These are phyloP conservation scores for Nemotelus nigrinus DNA, from an alignment of 2,888 invertebrate species.

Conservation along the genomic window DNA sequence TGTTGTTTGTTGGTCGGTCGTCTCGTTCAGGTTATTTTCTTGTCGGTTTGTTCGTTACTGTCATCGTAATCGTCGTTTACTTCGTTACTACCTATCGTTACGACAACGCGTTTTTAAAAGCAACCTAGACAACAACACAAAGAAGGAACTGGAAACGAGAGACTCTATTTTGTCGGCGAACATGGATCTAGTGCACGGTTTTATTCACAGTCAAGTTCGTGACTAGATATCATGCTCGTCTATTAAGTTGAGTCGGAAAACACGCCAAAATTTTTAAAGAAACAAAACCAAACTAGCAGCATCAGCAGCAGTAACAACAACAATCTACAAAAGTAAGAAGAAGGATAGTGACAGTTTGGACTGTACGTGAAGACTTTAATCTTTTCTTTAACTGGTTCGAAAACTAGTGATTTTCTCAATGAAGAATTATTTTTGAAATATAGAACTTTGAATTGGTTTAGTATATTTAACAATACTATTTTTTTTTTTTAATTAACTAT, in stretches of 20 bases:
- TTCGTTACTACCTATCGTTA: not conserved
- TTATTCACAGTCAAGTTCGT: conserved; percentile 66
- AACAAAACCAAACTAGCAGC: not conserved
- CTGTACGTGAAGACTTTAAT: too few relatives aligned
- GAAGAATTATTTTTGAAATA: too few relatives aligned
- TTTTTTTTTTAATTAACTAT: too few relatives aligned
- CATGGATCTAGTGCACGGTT: conserved; percentile 67
- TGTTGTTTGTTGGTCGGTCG: not conserved
- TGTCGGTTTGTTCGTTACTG: conserved; percentile 16
- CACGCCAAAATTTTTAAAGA: conserved; percentile 1
- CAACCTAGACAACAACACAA: conserved; percentile 33
- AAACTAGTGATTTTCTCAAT: too few relatives aligned
- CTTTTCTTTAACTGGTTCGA: too few relatives aligned
- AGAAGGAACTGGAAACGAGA: conserved; percentile 43
- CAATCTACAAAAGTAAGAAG: not conserved
- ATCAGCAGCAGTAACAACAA: conserved; percentile 5
- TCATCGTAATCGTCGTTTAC: too few relatives aligned
- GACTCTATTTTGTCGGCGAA: conserved; percentile 67
- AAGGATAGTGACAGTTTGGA: not conserved
- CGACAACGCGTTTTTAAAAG: not conserved
- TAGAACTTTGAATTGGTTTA: too few relatives aligned
- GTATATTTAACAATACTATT: too few relatives aligned
- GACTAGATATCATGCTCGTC: conserved; percentile 68
- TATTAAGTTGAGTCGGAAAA: conserved; percentile 66
- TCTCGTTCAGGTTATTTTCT: conserved; percentile 2